A percentile compares a stretch with the other conserved stretches of the same genome.
Conservation (phyloP, 2,797 vertebrate species). For the Melanotaenia boesemani region DNA sequence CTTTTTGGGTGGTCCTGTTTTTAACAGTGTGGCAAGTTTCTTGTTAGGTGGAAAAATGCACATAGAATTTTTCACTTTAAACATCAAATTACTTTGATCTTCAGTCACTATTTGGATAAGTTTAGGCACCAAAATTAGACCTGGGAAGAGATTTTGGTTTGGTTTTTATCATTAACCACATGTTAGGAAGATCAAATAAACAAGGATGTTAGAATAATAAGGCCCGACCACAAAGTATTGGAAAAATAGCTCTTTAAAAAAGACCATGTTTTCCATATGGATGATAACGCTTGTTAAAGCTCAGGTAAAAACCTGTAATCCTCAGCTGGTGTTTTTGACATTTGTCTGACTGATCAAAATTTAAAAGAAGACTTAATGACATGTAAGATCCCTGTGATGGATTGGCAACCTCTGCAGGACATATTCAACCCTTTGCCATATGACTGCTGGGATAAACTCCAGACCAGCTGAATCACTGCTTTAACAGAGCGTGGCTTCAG, state of each 20-base stretch:
- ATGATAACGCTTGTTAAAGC: not conserved
- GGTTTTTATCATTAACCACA: not conserved
- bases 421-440: not conserved
- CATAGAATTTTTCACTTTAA: not conserved
- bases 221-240: not conserved
- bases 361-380: not conserved
- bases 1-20: not conserved
- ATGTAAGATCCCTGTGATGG: not conserved
- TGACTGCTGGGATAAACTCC: not conserved
- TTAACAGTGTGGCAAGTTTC: not conserved
- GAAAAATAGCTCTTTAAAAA: not conserved
- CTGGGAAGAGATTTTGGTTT: not conserved
- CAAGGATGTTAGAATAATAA: not conserved
- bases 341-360: not conserved
- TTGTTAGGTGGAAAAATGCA: too few relatives aligned
- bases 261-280: not conserved
- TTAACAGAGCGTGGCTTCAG: not conserved
- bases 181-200: not conserved
- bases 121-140: not conserved
- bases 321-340: not conserved
- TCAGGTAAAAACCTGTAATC: not conserved
- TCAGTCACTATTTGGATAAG: not conserved
- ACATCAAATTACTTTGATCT: not conserved
- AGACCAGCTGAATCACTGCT: not conserved
- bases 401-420: not conserved